Evolutionary conservation across 2,888 invertebrate genomes (phyloP), one percentile per base, ranked within the genome.

Genomic region (Drosophila meridionalis): DNA sequence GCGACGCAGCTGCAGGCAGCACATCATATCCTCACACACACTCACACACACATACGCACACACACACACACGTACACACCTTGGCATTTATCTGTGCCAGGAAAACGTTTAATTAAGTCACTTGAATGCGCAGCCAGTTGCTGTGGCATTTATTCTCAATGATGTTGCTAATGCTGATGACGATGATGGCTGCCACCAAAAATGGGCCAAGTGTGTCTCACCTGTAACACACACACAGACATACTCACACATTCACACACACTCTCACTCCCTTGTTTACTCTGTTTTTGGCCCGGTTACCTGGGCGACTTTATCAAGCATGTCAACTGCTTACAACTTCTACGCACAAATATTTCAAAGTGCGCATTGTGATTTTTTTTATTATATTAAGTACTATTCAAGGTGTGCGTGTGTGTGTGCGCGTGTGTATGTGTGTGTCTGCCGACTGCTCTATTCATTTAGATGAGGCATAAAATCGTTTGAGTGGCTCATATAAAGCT

Each of bases 61-160:
- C 47, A 20, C 50, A 12, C 42, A 32, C 30, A 59, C 47, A 28
- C 52, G 38, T 45, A 59, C 42, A 68, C 65, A 61, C 68, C 56
- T 67, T 40, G 68, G 69, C 78, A 83, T 81, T 81, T 83, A 81
- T 87, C 81, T 87, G 82, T 76, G 78, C 67, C 76, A 83, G 78
- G 82, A 84, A 83, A 84, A 78, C 84, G 79, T 83, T 84, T 84
- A 85, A 85, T 85, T 86, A 86, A 86, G 86, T 86, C 86, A 84
- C 86, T 86, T 83, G 79, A 86, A 84, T 84, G 84, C 86, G 86
- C 81, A 81, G 76, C 77, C 72, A 70, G 85, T 85, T 84, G 86
- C 77, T 85, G 73, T 87, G 83, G 83, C 88, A 87, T 82, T 87
- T 87, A 85, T 78, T 87, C 86, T 85, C 83, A 87, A 83, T 85